Evolutionary conservation across 2,113 vertebrate genomes (phyloP).

Genomic region (mouse (Mus musculus)): GRCm39 chr9:88081001-88081500

Average conservation of each 20-base stretch:
- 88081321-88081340: not conserved
- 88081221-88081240: conserved; percentile 27
- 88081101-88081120: not conserved
- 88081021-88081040: not conserved
- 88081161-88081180: conserved; percentile 18
- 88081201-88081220: conserved; percentile 1
- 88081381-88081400: conserved; percentile 13
- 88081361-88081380: not conserved
- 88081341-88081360: not conserved
- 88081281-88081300: not conserved
- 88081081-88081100: not conserved
- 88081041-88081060: not conserved
- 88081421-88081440: not conserved
- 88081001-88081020: conserved; percentile 1
- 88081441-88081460: not conserved
- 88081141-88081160: not conserved
- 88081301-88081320: not conserved
- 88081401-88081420: not conserved
- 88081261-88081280: conserved; percentile 1
- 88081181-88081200: not conserved
- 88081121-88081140: not conserved
- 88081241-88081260: conserved; percentile 48
- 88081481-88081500: not conserved
- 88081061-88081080: not conserved
- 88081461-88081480: not conserved